Base-by-base conservation (phyloP, 2,888 invertebrate species). In the Alcis repandata region DNA sequence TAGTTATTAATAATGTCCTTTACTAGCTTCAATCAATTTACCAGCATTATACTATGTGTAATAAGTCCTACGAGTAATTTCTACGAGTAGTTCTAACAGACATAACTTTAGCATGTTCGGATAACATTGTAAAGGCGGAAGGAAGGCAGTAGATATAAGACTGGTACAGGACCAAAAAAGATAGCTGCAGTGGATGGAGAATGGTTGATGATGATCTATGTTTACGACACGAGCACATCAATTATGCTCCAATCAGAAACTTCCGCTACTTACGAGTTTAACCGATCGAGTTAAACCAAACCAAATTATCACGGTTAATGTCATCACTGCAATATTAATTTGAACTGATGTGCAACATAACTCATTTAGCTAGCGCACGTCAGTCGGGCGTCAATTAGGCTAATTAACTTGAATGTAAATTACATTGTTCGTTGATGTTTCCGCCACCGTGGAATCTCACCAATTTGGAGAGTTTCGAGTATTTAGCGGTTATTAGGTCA, bases 371-470 rank as follows among this genome's bases (percentile, higher is more conserved):
- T 20, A 60, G 61, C 69, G 38, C 67, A 67, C 62, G 74, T 72
- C 72, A 72, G 70, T 66, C 67, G 67, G 22, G 65, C 64, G 74
- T 71, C 77, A 80, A 81, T 80, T 79, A 80, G 43, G 68, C 59
- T 81, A 80, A 82, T 77, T 60, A 69, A 15, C 59, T 60, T 67
- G 63, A 78, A 82, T 77, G 76, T 75, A 76, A 82, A 86, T 84
- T 81, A 81, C 68, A 76, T 68, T 68, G 73, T 79, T 80, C 83
- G 85, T 89, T 80, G 83, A 88, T 82, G 84, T 84, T 80, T 79
- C 82, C 78, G 78, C 69, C 75, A 76, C 66, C 48, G 71, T 74
- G 79, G 83, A 84, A 87, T 87, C 82, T 78, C 79, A 85, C 84
- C 82, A 86, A 80, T 82, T 82, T 71, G 57, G 43, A 48, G 60